These are phyloP conservation scores for Periplaneta americana DNA, from an alignment of 1,140 invertebrate genomes.

Conservation along the genomic window DNA sequence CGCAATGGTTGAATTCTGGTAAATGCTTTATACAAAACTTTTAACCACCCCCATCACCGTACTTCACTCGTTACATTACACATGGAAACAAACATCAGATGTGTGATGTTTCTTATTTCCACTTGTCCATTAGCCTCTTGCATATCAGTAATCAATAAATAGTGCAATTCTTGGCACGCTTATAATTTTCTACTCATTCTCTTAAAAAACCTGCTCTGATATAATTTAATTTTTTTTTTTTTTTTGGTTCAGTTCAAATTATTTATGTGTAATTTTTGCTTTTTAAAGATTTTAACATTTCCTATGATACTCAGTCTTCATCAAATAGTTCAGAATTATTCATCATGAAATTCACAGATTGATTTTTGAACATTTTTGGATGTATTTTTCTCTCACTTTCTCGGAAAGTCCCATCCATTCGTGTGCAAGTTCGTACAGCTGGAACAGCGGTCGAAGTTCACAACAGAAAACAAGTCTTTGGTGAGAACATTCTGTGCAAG, in stretches of 20 bases:
- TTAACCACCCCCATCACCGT: neutral
- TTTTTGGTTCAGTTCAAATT: neutral
- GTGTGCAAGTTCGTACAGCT: neutral
- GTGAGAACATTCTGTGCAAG: neutral
- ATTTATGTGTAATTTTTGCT: neutral
- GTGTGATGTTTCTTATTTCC: neutral
- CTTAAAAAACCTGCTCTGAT: neutral
- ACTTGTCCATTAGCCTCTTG: neutral
- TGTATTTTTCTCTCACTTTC: neutral
- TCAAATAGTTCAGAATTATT: neutral
- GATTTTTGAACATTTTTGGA: neutral
- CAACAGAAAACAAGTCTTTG: neutral
- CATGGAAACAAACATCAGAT: neutral
- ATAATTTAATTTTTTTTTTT: neutral
- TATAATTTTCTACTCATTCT: neutral
- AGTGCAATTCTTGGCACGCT: neutral
- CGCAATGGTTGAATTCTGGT: neutral
- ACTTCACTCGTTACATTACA: neutral
- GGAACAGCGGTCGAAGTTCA: neutral
- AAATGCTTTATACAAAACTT: neutral
- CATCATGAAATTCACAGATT: neutral
- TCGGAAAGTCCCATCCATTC: neutral
- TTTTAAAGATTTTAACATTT: neutral
- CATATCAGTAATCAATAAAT: neutral
- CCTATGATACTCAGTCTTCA: neutral